These are phyloP conservation scores for Geodia barretti DNA, from an alignment of 37 sponge, comb jelly and placozoan species.

Conservation along the genomic window DNA sequence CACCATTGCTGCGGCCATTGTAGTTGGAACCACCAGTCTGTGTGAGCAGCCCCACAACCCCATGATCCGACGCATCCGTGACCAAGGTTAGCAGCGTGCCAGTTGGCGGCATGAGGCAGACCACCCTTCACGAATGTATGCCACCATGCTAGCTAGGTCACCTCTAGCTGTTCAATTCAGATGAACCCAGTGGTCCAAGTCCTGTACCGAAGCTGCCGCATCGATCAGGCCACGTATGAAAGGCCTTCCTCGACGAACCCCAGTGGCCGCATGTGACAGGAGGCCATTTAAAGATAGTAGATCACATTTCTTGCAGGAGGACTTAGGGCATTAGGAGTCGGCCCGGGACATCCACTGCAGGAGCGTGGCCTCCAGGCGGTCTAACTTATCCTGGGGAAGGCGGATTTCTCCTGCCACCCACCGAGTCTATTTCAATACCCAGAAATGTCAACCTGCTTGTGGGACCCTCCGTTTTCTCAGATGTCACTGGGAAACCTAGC, in stretches of 20 bases:
- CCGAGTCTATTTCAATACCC: slow-evolving; percentile 44
- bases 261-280: slow-evolving; percentile 35
- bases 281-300: slow-evolving; percentile 28
- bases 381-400: slow-evolving; percentile 50
- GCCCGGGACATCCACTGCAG: background rate
- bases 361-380: slow-evolving; percentile 1
- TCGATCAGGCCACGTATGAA: slow-evolving; percentile 18
- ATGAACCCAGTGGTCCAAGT: slow-evolving; percentile 31
- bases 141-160: slow-evolving; percentile 27
- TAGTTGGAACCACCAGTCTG: slow-evolving; percentile 59
- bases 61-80: no score
- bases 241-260: slow-evolving; percentile 38
- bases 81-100: no score
- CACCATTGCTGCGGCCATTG: background rate
- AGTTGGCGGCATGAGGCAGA: background rate
- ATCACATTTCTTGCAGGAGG: slow-evolving; percentile 17
- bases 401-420: slow-evolving; percentile 15
- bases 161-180: slow-evolving; percentile 50
- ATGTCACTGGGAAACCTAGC: slow-evolving; percentile 44
- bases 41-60: slow-evolving; percentile 67
- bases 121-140: background rate
- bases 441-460: slow-evolving; percentile 22
- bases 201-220: slow-evolving; percentile 25
- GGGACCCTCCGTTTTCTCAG: slow-evolving; percentile 54
- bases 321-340: no score